Evolutionary conservation across 37 sponge, comb jelly and placozoan genomes (phyloP), one percentile per base, ranked within the genome.

Genomic region (Halichondria panicea): DNA sequence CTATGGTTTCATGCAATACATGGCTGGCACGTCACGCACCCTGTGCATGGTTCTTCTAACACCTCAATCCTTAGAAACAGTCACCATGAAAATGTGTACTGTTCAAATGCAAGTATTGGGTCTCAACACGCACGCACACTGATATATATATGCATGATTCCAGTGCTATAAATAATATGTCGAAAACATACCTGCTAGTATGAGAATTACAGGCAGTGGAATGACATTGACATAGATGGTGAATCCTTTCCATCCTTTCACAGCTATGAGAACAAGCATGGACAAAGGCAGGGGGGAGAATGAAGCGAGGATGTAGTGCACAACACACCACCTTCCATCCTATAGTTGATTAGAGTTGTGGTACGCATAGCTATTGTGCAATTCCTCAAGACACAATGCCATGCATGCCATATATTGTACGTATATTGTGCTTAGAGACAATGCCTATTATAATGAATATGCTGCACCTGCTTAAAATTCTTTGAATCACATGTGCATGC

Each of bases 181-280:
- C 30, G 21, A 33, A 28, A 19, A 64, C 68, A 40, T 53, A 91
- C 95, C 95, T 58, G 87, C 54, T 39, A 76, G 73, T 1, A 88
- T 31, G 7, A 91, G 52, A 0, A 94, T 2, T 1, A 28, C 85
- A 37, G 72, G 69, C 3, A 94, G 55, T 22, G 93, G 95, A 8
- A 94, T 31, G 19, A 34, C 27, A 1, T 81, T 85, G 15, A 80
- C 73, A 21, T n/a, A 28, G 0, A 87, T 31, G 22, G 63, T 32
- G 31, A 88, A 91, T 15, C 93, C 95, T n/a, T 74, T 78, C 87
- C 82, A 93, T 0, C 82, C 82, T 25, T 87, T 87, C 31, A 43
- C 76, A 3, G 95, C 78, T 6, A 91, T 61, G 33, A 91, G 48
- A 19, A 91, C 12, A 40, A 94, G 44, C 50, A 88, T 59, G 22